Evolutionary conservation across 2,888 invertebrate genomes (phyloP), one percentile per base, ranked within the genome.

Genomic region (Drosophila barbarae): DNA sequence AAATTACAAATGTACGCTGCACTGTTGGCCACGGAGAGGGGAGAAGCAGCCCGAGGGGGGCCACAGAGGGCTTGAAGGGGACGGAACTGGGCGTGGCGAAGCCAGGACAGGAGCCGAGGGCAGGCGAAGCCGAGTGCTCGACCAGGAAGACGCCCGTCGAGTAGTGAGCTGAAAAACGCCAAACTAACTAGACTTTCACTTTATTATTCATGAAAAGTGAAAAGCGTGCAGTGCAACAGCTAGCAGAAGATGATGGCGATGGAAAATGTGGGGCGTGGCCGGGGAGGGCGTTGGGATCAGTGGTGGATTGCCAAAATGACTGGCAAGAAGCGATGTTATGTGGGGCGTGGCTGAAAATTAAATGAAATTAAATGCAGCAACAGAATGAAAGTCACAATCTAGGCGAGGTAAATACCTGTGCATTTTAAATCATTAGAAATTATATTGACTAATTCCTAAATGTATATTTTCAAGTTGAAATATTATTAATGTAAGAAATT

Each of bases 151-250:
- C 50, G 49, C 69, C 55, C 55, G 60, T 23, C 67, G 67, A 66
- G 66, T 59, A 73, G 55, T 67, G 69, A 65, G 65, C 69, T 67
- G 69, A 73, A 74, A 81, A 81, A 69, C 61, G 69, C 70, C 70
- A 70, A 70, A 78, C 79, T 74, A 82, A 79, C 79, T 79, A 82
- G 79, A 79, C 79, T 82, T 79, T 79, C 79, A 82, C 79, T 79
- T 82, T 79, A 82, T 79, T 79, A 79, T 79, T 79, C 79, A 79
- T 79, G 79, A 78, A 78, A 79, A 79, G 79, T 79, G 82, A 79
- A 79, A 79, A 76, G 82, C 79, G 72, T 71, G 73, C 65, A 74
- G 67, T 57, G 71, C 55, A 66, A 61, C 57, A 51, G 57, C 67
- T 58, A 50, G 65, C 47, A 44, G 38, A 67, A 68, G 58, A 58